phyloP scores from a whole-genome alignment of 2,797 vertebrate genomes.

The Cossypha polioptera region DNA sequence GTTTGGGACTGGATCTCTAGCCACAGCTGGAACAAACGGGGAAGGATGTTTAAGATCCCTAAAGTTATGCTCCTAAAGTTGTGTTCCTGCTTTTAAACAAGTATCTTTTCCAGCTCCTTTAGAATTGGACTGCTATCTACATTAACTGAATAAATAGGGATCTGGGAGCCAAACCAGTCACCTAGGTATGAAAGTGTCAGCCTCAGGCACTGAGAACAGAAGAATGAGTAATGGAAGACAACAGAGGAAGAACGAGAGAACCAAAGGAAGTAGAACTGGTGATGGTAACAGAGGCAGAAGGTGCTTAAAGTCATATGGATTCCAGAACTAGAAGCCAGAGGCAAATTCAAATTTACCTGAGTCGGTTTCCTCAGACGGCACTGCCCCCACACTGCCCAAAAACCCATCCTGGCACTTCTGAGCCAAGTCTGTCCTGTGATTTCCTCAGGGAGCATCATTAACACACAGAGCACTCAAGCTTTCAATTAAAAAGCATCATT shows the following conservation, averaged over 20 bases:
- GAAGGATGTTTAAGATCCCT: neutral
- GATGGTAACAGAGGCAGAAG: neutral
- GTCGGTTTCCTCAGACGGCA: neutral
- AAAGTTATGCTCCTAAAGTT: neutral
- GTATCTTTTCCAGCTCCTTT: neutral
- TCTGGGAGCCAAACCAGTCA: neutral
- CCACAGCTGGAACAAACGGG: neutral
- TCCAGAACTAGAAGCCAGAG: neutral
- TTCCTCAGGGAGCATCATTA: neutral
- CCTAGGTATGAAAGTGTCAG: neutral
- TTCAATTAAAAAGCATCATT: neutral
- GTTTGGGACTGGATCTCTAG: neutral
- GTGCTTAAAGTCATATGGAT: neutral
- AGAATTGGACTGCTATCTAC: neutral
- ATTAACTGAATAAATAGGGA: neutral
- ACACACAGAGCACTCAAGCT: neutral
- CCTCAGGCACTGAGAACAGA: neutral
- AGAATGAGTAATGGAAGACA: neutral
- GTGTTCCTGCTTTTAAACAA: neutral
- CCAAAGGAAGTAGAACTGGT: neutral
- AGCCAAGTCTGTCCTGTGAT: neutral
- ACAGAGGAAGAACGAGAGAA: neutral
- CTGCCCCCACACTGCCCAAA: neutral
- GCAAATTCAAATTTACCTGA: neutral
- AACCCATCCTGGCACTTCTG: neutral